These are phyloP conservation scores for Hanleya hanleyi DNA, from an alignment of 2,888 invertebrate species.

Conservation along the genomic window DNA sequence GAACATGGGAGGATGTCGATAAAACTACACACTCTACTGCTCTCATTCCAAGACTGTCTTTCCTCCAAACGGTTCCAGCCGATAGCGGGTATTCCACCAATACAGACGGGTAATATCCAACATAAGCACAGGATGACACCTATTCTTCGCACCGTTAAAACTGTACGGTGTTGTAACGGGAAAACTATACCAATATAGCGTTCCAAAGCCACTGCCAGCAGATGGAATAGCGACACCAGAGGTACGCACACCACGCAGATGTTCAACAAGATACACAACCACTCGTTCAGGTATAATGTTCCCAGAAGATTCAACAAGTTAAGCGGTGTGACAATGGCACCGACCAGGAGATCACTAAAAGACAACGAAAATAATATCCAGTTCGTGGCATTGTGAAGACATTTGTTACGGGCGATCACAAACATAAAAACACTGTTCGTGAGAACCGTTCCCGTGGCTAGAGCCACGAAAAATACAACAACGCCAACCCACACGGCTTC, in stretches of 20 bases:
- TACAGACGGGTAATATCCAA: neutral
- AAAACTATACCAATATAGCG: neutral
- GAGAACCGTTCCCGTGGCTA: neutral
- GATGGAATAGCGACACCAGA: conserved; percentile 6
- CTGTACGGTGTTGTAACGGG: neutral
- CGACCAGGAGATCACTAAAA: conserved; percentile 1
- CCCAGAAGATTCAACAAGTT: conserved; percentile 1
- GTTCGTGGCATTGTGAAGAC: conserved; percentile 12
- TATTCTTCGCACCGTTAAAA: neutral
- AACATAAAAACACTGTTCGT: conserved; percentile 3
- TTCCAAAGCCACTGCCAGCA: neutral
- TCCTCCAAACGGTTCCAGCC: conserved; percentile 7
- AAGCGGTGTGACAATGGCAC: neutral
- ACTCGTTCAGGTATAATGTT: conserved; percentile 1
- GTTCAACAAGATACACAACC: conserved; percentile 2
- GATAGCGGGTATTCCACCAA: neutral
- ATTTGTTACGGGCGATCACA: neutral
- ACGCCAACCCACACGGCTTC: neutral
- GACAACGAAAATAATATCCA: conserved; percentile 11
- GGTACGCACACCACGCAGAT: conserved; percentile 7
- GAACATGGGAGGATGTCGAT: conserved; percentile 5
- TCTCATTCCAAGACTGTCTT: neutral
- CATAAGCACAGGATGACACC: neutral
- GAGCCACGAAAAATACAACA: neutral
- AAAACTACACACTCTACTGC: neutral